A percentile compares a stretch with the other conserved stretches of the same genome.
These are phyloP conservation scores for Himalopsyche phryganea DNA, from an alignment of 1,140 invertebrate species.

Conservation along the genomic window DNA sequence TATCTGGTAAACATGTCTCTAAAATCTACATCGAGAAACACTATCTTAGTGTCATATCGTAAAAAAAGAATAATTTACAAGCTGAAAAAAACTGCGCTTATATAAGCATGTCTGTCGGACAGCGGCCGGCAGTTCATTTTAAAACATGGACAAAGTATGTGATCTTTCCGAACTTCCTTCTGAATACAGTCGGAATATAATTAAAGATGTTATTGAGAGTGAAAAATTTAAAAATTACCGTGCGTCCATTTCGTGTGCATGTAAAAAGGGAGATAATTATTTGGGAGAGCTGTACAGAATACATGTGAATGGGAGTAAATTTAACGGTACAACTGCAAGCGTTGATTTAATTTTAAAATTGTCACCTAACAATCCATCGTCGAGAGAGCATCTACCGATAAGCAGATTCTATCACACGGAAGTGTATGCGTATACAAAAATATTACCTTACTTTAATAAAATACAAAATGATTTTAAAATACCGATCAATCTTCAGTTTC, in stretches of 20 bases:
- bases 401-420: conserved; percentile 33
- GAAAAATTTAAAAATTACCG: background rate
- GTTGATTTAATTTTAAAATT: conserved; percentile 2
- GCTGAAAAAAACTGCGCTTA: too few species aligned
- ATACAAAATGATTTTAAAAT: conserved; percentile 39
- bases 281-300: conserved; percentile 40
- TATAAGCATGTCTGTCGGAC: too few species aligned
- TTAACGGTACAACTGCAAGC: background rate
- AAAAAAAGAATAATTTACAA: too few species aligned
- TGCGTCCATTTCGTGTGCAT: background rate
- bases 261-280: conserved; percentile 42
- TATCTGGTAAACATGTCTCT: too few species aligned
- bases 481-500: conserved; percentile 33
- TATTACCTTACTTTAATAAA: conserved; percentile 38
- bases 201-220: background rate
- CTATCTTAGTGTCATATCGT: too few species aligned
- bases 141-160: too few species aligned
- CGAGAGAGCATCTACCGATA: background rate
- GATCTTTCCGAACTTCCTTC: too few species aligned
- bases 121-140: too few species aligned
- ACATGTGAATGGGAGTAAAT: background rate
- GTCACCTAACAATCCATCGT: background rate
- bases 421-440: conserved; percentile 38
- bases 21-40: too few species aligned
- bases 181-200: too few species aligned